phyloP scores from a whole-genome alignment of 2,888 invertebrate species.

The Polymixis lichenea region DNA sequence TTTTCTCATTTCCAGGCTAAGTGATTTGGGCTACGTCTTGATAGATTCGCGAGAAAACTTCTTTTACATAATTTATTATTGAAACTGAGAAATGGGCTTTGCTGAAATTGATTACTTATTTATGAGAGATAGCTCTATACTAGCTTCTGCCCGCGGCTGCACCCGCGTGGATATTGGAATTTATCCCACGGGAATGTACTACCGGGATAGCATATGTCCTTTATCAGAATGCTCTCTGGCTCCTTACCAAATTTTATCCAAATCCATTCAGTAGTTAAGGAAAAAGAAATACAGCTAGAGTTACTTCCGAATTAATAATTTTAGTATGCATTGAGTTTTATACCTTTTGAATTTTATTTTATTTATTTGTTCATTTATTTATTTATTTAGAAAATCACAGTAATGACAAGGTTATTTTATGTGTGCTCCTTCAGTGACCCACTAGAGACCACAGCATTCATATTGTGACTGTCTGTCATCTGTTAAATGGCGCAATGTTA shows the following conservation, averaged over 20 bases:
- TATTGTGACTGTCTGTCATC: too few species aligned
- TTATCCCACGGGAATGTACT: background rate
- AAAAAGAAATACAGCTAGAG: too few species aligned
- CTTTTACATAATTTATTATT: slow-evolving; percentile 42
- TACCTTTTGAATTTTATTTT: too few species aligned
- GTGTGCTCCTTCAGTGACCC: too few species aligned
- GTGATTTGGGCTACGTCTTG: slow-evolving; percentile 33
- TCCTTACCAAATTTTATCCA: background rate
- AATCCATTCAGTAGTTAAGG: background rate
- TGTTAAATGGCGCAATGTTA: too few species aligned
- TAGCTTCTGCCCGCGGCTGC: background rate
- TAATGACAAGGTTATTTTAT: too few species aligned
- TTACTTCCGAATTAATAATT: too few species aligned
- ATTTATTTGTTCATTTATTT: too few species aligned
- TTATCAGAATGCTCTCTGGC: background rate
- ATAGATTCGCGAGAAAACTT: slow-evolving; percentile 37
- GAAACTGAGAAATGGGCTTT: background rate
- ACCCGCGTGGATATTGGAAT: background rate
- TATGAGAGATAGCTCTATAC: background rate
- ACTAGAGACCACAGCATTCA: too few species aligned
- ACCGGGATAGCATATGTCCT: background rate
- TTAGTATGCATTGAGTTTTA: background rate
- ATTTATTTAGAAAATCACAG: too few species aligned
- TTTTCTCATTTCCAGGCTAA: slow-evolving; percentile 26
- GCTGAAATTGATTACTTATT: slow-evolving; percentile 7